Percentiles rank a stretch among this genome's conserved stretches.
Conservation (phyloP, 2,113 vertebrate species). For the Dermatemys mawii region DNA sequence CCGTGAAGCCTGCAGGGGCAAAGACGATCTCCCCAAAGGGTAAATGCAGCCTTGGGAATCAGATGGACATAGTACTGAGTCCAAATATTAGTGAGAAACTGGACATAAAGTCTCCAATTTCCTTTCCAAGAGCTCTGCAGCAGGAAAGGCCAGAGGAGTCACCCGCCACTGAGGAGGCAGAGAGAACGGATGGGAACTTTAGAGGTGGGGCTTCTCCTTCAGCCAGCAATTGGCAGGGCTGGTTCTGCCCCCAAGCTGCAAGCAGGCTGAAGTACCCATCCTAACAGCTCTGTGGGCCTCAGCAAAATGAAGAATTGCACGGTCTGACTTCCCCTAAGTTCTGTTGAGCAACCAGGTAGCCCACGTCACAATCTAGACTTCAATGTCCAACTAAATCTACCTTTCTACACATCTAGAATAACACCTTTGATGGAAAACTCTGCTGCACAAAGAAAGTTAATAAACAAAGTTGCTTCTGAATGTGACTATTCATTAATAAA, state of each 20-base stretch:
- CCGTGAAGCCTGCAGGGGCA: neutral
- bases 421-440: neutral
- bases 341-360: neutral
- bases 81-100: accelerated
- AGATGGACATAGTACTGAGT: accelerated
- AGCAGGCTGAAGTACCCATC: neutral
- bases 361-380: neutral
- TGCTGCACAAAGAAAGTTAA: accelerated
- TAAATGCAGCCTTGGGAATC: neutral
- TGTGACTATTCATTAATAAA: neutral
- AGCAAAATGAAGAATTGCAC: neutral
- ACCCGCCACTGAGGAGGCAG: neutral
- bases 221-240: neutral
- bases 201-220: neutral
- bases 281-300: neutral
- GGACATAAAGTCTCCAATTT: accelerated
- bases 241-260: neutral
- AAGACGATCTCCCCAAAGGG: accelerated
- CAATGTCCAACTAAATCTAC: neutral
- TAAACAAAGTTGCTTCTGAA: neutral
- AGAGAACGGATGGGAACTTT: neutral
- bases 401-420: neutral
- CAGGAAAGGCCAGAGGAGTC: neutral
- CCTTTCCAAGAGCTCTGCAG: neutral
- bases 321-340: neutral